Evolutionary conservation across 2,888 invertebrate species (phyloP), one percentile per base, ranked within the genome.

Genomic region (Rotaria magnacalcarata): DNA sequence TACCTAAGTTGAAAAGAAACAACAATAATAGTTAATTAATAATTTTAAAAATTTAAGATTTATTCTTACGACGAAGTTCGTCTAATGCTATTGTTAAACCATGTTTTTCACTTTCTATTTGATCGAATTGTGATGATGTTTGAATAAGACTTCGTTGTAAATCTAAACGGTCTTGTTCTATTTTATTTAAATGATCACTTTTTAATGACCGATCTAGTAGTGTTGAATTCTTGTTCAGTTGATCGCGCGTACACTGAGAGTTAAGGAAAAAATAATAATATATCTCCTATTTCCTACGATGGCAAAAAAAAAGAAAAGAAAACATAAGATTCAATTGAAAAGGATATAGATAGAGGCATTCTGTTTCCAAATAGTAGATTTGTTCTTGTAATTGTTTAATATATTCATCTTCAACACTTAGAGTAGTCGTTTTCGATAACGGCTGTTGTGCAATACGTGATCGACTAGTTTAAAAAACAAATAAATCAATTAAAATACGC

Each of bases 321-420:
- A 16, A 54, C 1, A 54, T 16, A 11, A 16, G 16, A 19, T 11
- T 14, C 24, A 60, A 60, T 34, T 5, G 16, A 85, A 87, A 88
- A 88, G 88, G 88, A 90, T 91, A 91, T 90, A 91, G 88, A 88
- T 90, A 91, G 87, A 90, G 90, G 41, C 90, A 89, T 86, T 91
- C 91, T 56, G 91, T 89, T 86, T 91, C 91, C 84, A 91, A 88
- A 88, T 90, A 91, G 88, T 91, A 91, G 67, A 91, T 90, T 87
- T 91, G 91, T 87, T 91, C 90, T 87, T 91, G 91, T 34, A 91
- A 88, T 87, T 91, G 91, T 86, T 91, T 91, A 60, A 91, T 91
- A 88, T 91, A 91, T 85, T 91, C 91, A 24, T 34, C 80, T 52
- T 86, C 86, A 24, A 86, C 56, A 24, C 80, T 85, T 58, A 85